Percentiles rank a stretch among this genome's conserved stretches.
Evolutionary conservation across 2,888 invertebrate genomes (phyloP).

Genomic region (Caenorhabditis sp.): DNA sequence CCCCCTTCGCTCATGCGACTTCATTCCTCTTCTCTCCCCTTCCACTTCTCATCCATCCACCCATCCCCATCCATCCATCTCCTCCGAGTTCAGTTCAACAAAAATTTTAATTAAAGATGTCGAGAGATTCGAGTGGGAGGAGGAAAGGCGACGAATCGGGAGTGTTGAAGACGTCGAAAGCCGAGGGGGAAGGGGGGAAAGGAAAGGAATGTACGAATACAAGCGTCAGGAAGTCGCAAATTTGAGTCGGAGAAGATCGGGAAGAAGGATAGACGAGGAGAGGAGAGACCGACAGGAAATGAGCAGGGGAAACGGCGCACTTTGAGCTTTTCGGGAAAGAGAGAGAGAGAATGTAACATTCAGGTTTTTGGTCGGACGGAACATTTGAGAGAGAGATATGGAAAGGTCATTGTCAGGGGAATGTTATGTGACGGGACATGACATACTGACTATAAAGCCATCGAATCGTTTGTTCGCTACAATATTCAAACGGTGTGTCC

Average conservation of each 20-base stretch:
- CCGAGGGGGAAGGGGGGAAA: not conserved
- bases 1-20: no score
- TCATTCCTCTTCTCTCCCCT: no score
- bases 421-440: no score
- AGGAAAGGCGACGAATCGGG: no score
- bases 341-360: not conserved
- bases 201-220: not conserved
- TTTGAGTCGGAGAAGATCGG: constrained; percentile 9
- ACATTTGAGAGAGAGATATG: not conserved
- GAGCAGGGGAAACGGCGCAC: constrained; percentile 25
- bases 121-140: not conserved
- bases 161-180: not conserved
- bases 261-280: not conserved
- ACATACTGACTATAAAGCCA: no score
- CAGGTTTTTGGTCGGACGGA: not conserved
- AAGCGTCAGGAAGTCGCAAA: constrained; percentile 14
- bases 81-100: no score
- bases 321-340: constrained; percentile 36
- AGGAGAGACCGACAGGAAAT: constrained; percentile 38
- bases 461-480: no score
- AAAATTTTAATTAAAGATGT: no score
- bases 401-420: no score
- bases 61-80: no score
- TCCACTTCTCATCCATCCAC: no score
- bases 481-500: no score